Conservation (phyloP, 2,113 vertebrate genomes). For the Nansenia antarctica region DNA sequence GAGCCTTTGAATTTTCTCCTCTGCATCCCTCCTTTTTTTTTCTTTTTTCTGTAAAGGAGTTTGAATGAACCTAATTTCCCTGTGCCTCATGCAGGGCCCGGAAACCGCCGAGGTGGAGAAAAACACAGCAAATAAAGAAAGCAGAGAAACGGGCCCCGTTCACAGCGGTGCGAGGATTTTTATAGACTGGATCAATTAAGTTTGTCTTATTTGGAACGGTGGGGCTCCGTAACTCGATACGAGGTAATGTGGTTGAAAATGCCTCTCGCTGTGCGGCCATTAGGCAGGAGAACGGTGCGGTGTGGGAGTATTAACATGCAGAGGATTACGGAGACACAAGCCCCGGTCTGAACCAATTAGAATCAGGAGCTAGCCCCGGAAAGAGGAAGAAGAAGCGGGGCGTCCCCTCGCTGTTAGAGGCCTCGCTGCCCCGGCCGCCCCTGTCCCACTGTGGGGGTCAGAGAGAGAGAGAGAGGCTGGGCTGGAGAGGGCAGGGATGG, state of each 20-base stretch:
- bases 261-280: conserved; percentile 86
- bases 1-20: conserved; percentile 73
- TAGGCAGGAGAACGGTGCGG: conserved; percentile 78
- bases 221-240: conserved; percentile 95
- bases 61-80: conserved; percentile 81
- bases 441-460: conserved; percentile 37
- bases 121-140: conserved; percentile 71
- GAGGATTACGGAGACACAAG: conserved; percentile 62
- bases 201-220: conserved; percentile 95
- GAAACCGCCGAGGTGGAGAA: conserved; percentile 62
- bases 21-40: conserved; percentile 62
- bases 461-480: conserved; percentile 21
- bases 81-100: conserved; percentile 65
- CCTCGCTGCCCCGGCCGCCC: conserved; percentile 27
- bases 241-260: conserved; percentile 93
- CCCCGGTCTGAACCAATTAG: conserved; percentile 69
- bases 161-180: conserved; percentile 75
- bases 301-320: conserved; percentile 74
- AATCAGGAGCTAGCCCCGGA: conserved; percentile 51
- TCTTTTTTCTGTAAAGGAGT: conserved; percentile 54
- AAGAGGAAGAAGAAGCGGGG: conserved; percentile 50
- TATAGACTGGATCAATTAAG: conserved; percentile 92
- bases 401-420: conserved; percentile 32
- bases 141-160: conserved; percentile 60
- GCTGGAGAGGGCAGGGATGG: background rate